A percentile compares a stretch with the other conserved stretches of the same genome.
Evolutionary conservation across 2,888 invertebrate species (phyloP).

Genomic region (Drosophila testacea): DNA sequence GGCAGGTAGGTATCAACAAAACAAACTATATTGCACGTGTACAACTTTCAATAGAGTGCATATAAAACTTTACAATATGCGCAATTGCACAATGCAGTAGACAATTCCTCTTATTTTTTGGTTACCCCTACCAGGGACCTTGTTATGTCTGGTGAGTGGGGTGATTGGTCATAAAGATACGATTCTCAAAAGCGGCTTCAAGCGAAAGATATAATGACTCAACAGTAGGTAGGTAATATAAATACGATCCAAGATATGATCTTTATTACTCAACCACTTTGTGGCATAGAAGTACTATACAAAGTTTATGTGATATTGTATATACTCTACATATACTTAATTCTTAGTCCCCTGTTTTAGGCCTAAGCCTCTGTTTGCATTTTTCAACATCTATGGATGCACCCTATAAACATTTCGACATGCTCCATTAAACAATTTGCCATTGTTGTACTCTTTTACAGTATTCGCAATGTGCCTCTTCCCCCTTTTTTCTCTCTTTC

Average conservation of each 20-base stretch:
- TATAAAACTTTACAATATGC: constrained; percentile 47
- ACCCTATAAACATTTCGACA: constrained; percentile 65
- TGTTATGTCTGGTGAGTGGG: constrained; percentile 19
- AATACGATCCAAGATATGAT: constrained; percentile 8
- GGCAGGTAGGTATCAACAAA: constrained; percentile 34
- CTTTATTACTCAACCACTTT: constrained; percentile 9
- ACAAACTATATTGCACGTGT: constrained; percentile 17
- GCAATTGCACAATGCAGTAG: constrained; percentile 31
- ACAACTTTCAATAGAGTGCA: constrained; percentile 22
- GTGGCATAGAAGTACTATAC: background rate
- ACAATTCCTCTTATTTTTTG: constrained; percentile 45
- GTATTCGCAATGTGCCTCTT: constrained; percentile 25
- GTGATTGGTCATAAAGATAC: constrained; percentile 37
- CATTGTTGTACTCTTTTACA: constrained; percentile 67
- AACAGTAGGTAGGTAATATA: background rate
- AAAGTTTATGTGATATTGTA: background rate
- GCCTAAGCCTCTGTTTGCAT: constrained; percentile 30
- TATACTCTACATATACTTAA: background rate
- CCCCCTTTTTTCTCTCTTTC: constrained; percentile 7
- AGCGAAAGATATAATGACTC: background rate
- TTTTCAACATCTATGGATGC: constrained; percentile 38
- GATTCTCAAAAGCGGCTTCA: background rate
- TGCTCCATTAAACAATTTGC: constrained; percentile 78
- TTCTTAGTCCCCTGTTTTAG: background rate
- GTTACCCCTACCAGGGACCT: constrained; percentile 14